phyloP scores from a whole-genome alignment of 2,113 vertebrate species.

The Ramphastos sulfuratus region DNA sequence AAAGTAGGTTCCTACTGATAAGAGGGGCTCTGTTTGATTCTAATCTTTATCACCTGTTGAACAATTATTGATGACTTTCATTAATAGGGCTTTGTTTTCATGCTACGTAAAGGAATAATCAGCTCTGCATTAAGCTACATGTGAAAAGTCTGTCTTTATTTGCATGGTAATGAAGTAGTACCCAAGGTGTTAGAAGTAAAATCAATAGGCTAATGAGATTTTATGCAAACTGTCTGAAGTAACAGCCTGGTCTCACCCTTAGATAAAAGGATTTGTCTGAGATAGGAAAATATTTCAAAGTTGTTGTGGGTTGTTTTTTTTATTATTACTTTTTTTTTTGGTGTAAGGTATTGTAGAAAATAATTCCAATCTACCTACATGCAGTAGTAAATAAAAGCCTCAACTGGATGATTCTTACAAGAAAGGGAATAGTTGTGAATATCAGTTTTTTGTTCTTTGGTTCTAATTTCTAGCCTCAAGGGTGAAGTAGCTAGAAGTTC shows the following conservation, averaged over 20 bases:
- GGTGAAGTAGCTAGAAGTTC: background rate
- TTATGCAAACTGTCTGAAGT: slow-evolving; percentile 63
- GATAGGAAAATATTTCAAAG: background rate
- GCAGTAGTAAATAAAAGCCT: background rate
- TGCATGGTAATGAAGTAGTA: slow-evolving; percentile 65
- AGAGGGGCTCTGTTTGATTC: background rate
- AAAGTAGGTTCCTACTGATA: background rate
- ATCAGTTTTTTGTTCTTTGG: background rate
- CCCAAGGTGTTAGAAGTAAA: slow-evolving; percentile 46
- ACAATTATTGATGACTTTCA: slow-evolving; percentile 54
- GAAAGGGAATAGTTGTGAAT: background rate
- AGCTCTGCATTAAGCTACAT: slow-evolving; percentile 15
- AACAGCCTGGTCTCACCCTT: slow-evolving; percentile 26
- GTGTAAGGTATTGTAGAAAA: background rate
- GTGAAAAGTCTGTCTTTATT: slow-evolving; percentile 45
- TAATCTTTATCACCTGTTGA: slow-evolving; percentile 23
- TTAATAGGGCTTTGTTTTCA: background rate
- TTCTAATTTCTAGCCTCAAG: background rate
- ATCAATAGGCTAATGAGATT: slow-evolving; percentile 71
- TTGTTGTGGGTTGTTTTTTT: background rate
- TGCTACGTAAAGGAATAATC: slow-evolving; percentile 22
- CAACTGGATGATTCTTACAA: background rate
- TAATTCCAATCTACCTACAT: background rate
- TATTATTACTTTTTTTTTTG: background rate
- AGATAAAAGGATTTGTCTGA: slow-evolving; percentile 60